phyloP scores from a whole-genome alignment of 2,113 vertebrate species.

The Phylloscopus trochiloides region DNA sequence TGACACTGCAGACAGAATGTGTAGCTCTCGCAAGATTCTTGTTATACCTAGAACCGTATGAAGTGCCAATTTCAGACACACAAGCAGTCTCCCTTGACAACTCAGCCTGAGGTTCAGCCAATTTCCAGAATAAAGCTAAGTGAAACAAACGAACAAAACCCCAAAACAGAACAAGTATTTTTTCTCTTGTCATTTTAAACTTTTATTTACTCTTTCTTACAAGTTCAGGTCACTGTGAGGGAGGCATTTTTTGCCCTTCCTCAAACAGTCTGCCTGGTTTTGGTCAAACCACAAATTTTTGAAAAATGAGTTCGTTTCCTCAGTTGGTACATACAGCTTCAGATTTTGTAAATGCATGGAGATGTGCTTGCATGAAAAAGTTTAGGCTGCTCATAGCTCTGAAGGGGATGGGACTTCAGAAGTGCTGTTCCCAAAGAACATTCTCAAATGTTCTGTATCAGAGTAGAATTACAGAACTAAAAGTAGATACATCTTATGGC shows the following conservation, averaged over 20 bases:
- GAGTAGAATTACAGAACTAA: background rate
- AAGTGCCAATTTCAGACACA: background rate
- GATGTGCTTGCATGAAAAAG: background rate
- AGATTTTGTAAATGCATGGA: background rate
- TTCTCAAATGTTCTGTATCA: background rate
- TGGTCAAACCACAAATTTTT: background rate
- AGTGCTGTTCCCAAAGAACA: background rate
- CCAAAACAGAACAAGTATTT: background rate
- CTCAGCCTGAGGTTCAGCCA: background rate
- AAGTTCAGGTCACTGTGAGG: background rate
- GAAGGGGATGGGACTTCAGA: background rate
- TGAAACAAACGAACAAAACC: background rate
- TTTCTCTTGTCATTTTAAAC: background rate
- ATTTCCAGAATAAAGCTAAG: background rate
- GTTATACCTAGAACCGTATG: background rate
- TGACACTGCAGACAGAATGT: background rate
- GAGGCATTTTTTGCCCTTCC: background rate
- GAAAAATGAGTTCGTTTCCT: background rate
- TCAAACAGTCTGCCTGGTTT: background rate
- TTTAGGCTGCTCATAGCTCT: background rate
- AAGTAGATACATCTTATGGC: background rate
- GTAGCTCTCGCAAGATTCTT: background rate
- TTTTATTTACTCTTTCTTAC: background rate
- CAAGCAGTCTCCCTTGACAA: background rate
- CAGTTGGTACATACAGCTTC: background rate